Evolutionary conservation across 2,888 invertebrate genomes (phyloP).

Genomic region (Leucophora obtusa): DNA sequence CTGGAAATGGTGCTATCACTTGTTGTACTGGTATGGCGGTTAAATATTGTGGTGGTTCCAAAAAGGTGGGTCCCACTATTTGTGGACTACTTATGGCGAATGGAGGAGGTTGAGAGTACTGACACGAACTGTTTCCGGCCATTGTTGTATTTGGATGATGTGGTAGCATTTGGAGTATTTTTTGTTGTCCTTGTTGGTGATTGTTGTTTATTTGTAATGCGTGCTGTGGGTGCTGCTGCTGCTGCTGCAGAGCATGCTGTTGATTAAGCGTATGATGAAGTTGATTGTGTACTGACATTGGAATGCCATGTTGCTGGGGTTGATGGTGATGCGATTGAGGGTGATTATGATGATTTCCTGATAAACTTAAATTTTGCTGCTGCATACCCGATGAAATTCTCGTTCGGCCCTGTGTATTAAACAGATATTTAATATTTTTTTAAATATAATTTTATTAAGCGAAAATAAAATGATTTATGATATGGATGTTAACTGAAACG

Average conservation of each 20-base stretch:
- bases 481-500: no score
- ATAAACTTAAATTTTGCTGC: slow-evolving; percentile 46
- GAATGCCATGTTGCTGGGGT: slow-evolving; percentile 42
- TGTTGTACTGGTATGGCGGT: slow-evolving; percentile 82
- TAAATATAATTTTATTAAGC: no score
- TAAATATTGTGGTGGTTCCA: slow-evolving; percentile 80
- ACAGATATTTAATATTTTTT: neutral
- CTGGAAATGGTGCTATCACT: slow-evolving; percentile 80
- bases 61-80: slow-evolving; percentile 74
- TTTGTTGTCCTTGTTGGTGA: slow-evolving; percentile 59
- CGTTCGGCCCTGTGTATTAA: slow-evolving; percentile 57
- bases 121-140: slow-evolving; percentile 74
- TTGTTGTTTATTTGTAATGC: slow-evolving; percentile 42
- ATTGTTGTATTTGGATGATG: slow-evolving; percentile 69
- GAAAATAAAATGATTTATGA: no score
- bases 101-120: slow-evolving; percentile 80
- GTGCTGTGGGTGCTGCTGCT: slow-evolving; percentile 54
- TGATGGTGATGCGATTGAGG: slow-evolving; percentile 55
- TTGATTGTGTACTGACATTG: slow-evolving; percentile 38
- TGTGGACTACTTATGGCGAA: slow-evolving; percentile 79
- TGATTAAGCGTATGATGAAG: slow-evolving; percentile 36
- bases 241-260: slow-evolving; percentile 56
- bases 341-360: slow-evolving; percentile 39
- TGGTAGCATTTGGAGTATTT: slow-evolving; percentile 70
- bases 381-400: slow-evolving; percentile 54